Percentiles rank a stretch among this genome's conserved stretches.
Evolutionary conservation across 1,140 invertebrate species (phyloP).

Genomic region (Drosophila asahinai): DNA sequence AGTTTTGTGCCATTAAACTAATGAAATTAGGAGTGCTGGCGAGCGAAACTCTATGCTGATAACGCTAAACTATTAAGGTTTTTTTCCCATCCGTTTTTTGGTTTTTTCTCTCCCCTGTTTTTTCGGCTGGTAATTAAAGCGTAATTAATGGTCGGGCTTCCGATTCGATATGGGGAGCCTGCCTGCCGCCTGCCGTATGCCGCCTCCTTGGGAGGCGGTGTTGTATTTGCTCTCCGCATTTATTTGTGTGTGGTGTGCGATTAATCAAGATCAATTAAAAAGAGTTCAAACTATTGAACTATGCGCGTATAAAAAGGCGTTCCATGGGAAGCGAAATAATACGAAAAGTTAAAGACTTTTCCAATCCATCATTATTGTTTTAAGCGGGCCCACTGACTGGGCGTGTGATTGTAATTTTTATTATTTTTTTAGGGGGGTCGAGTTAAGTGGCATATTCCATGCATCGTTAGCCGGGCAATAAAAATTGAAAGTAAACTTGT

Average conservation of each 20-base stretch:
- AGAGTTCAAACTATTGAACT: constrained; percentile 81
- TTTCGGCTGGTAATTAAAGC: constrained; percentile 68
- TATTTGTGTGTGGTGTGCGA: constrained; percentile 64
- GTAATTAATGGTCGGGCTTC: constrained; percentile 72
- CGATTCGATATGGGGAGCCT: constrained; percentile 41
- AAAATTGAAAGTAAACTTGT: constrained; percentile 13
- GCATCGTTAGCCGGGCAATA: constrained; percentile 23
- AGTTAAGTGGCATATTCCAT: constrained; percentile 49
- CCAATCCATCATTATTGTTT: constrained; percentile 31
- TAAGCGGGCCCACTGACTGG: constrained; percentile 15
- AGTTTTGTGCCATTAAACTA: constrained; percentile 75
- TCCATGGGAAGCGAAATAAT: constrained; percentile 53
- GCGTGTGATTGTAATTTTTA: constrained; percentile 60
- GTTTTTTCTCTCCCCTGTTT: constrained; percentile 13
- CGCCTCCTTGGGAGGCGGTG: constrained; percentile 39
- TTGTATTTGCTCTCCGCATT: constrained; percentile 14
- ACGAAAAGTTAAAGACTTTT: constrained; percentile 44
- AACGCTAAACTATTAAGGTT: constrained; percentile 79
- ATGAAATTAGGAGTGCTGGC: constrained; percentile 72
- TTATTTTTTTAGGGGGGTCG: constrained; percentile 26
- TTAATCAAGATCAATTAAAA: constrained; percentile 83
- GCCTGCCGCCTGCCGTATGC: constrained; percentile 6
- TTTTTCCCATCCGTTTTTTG: constrained; percentile 43
- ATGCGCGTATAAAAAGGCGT: constrained; percentile 56
- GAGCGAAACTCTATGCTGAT: constrained; percentile 76